A percentile compares a stretch with the other conserved stretches of the same genome.
These are phyloP conservation scores for Ovis aries DNA, from an alignment of 2,113 vertebrate genomes.

Conservation along the genomic window ARS-UI_Ramb_v3.0 NC_056055.1:127247501-127248000, in stretches of 20 bases:
- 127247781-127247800: slow-evolving; percentile 29
- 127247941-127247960: accelerated
- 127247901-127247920: background rate
- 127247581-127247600: background rate
- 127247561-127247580: background rate
- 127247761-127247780: slow-evolving; percentile 39
- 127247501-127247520: background rate
- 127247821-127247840: background rate
- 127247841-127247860: background rate
- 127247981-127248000: background rate
- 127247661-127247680: slow-evolving; percentile 52
- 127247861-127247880: background rate
- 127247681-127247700: slow-evolving; percentile 48
- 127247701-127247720: slow-evolving; percentile 53
- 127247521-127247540: background rate
- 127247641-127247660: slow-evolving; percentile 34
- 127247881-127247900: background rate
- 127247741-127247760: slow-evolving; percentile 37
- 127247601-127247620: slow-evolving; percentile 38
- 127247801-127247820: slow-evolving; percentile 16
- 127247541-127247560: background rate
- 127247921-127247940: background rate
- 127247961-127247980: background rate
- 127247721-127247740: slow-evolving; percentile 37
- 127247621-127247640: slow-evolving; percentile 51